phyloP scores from a whole-genome alignment of 2,797 vertebrate species.

The Loriculus beryllinus region DNA sequence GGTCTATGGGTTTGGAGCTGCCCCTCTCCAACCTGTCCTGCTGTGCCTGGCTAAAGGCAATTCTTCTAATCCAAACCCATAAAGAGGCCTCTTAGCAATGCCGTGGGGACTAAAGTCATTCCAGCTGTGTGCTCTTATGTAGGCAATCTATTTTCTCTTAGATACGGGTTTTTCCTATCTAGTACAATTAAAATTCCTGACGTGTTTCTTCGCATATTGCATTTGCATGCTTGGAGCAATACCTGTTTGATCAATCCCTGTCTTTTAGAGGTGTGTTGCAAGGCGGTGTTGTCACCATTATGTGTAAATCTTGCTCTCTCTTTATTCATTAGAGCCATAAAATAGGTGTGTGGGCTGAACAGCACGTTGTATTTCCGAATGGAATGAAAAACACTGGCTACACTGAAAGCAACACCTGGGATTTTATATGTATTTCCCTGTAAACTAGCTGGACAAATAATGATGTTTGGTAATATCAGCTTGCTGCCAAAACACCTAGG shows the following conservation, averaged over 20 bases:
- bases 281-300: neutral
- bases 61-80: slow-evolving; percentile 21
- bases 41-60: slow-evolving; percentile 3
- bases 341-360: slow-evolving; percentile 49
- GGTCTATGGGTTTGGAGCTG: neutral
- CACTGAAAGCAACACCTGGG: neutral
- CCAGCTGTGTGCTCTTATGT: slow-evolving; percentile 24
- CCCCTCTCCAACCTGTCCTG: neutral
- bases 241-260: neutral
- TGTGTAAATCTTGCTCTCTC: slow-evolving; percentile 30
- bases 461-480: neutral
- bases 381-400: neutral
- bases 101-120: neutral
- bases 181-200: slow-evolving; percentile 52
- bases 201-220: neutral
- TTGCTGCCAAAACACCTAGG: slow-evolving; percentile 24
- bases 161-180: neutral
- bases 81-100: slow-evolving; percentile 4
- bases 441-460: slow-evolving; percentile 28
- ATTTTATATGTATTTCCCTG: slow-evolving; percentile 22
- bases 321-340: slow-evolving; percentile 41
- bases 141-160: slow-evolving; percentile 43
- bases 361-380: neutral
- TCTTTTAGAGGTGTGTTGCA: neutral
- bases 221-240: neutral